Evolutionary conservation across 35 echinoderm and acorn worm genomes (phyloP).

Genomic region (Apostichopus californicus): DNA sequence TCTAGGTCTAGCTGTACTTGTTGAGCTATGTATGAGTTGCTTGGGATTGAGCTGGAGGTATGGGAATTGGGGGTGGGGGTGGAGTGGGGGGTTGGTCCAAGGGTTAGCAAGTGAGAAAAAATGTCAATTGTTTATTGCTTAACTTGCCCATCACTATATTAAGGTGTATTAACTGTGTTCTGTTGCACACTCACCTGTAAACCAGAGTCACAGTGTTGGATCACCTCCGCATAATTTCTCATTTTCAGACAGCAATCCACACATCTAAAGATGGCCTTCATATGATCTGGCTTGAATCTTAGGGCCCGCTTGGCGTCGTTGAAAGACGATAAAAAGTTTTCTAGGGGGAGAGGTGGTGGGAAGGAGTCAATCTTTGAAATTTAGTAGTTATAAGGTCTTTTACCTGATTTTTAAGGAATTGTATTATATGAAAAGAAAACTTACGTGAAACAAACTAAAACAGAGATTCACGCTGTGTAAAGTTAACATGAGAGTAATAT

Average conservation of each 20-base stretch:
- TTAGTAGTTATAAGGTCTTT: not conserved
- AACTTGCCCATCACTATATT: no score
- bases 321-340: constrained; percentile 20
- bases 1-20: no score
- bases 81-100: no score
- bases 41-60: no score
- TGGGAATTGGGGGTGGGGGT: no score
- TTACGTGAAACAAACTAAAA: no score
- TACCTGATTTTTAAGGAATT: not conserved
- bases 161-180: no score
- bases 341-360: not conserved
- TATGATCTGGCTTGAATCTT: constrained; percentile 21
- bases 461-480: not conserved
- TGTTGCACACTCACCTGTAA: constrained; percentile 5
- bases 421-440: no score
- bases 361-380: not conserved
- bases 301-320: constrained; percentile 6
- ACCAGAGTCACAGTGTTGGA: constrained; percentile 28
- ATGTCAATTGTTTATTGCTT: no score
- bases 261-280: constrained; percentile 41
- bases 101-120: no score
- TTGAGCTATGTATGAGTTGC: no score
- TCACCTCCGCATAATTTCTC: not conserved
- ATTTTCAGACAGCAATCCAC: constrained; percentile 48
- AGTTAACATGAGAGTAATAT: not conserved